Evolutionary conservation across 1,140 invertebrate species (phyloP).

Genomic region (Nephila pilipes): DNA sequence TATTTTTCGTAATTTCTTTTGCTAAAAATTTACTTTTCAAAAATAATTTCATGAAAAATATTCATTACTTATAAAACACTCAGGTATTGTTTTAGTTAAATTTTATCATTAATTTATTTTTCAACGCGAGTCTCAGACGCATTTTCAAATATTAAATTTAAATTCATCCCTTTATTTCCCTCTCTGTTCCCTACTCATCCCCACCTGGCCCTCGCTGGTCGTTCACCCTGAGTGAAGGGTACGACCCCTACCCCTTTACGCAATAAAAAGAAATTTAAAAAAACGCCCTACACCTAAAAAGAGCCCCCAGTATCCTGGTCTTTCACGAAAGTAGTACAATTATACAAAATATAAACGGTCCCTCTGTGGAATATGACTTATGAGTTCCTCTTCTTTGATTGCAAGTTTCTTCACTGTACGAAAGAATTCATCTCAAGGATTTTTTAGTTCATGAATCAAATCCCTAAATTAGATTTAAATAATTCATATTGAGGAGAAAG

Average conservation of each 20-base stretch:
- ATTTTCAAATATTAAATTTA: constrained; percentile 24
- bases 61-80: too few relatives aligned
- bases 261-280: constrained; percentile 46
- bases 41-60: too few relatives aligned
- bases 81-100: too few relatives aligned
- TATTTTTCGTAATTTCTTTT: too few relatives aligned
- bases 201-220: constrained; percentile 45
- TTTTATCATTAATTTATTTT: background rate
- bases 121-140: background rate
- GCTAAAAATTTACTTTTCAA: too few relatives aligned
- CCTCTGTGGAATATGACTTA: background rate
- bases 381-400: background rate
- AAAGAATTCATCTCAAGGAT: too few relatives aligned
- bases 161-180: background rate
- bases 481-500: too few relatives aligned
- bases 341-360: background rate
- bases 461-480: too few relatives aligned
- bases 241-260: constrained; percentile 37
- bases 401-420: background rate
- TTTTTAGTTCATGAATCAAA: too few relatives aligned
- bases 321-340: constrained; percentile 20
- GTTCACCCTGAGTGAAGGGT: constrained; percentile 38
- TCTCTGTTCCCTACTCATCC: constrained; percentile 13
- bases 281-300: background rate
- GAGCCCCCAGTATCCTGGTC: constrained; percentile 52